These are phyloP conservation scores for Pangasius sanitwongsei DNA, from an alignment of 2,797 vertebrate species.

Conservation along the genomic window DNA sequence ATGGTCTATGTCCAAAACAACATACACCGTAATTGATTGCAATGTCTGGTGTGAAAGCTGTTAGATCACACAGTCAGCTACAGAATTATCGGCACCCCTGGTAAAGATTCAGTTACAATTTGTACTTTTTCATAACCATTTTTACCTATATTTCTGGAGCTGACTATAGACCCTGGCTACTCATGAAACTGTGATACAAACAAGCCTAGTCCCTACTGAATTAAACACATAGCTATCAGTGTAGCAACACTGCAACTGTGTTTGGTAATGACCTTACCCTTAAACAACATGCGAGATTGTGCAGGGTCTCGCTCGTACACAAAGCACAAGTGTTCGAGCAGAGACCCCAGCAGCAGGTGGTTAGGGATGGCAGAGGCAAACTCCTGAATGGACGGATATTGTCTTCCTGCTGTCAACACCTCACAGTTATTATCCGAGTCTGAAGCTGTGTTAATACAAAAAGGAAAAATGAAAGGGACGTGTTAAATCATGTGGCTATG, in stretches of 20 bases:
- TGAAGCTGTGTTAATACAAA: conserved; percentile 76
- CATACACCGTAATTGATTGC: background rate
- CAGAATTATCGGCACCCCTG: background rate
- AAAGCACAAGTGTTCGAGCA: conserved; percentile 93
- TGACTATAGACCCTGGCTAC: background rate
- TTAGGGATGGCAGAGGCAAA: conserved; percentile 91
- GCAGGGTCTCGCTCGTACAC: conserved; percentile 86
- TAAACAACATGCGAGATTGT: conserved; percentile 86
- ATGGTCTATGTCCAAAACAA: background rate
- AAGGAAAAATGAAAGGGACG: background rate
- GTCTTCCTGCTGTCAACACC: conserved; percentile 75
- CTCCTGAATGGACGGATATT: conserved; percentile 74
- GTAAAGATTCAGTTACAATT: background rate
- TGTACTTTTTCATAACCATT: background rate
- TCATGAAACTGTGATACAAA: background rate
- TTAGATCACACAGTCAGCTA: background rate
- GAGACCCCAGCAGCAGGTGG: conserved; percentile 91
- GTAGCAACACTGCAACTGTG: background rate
- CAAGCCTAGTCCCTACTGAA: background rate
- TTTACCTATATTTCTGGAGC: background rate
- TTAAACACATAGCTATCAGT: background rate
- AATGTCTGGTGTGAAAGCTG: background rate
- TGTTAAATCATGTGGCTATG: background rate
- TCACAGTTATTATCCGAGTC: conserved; percentile 81
- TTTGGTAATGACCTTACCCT: conserved; percentile 70